Evolutionary conservation across 1,140 invertebrate genomes (phyloP).

Genomic region (Platyscapa corneri): DNA sequence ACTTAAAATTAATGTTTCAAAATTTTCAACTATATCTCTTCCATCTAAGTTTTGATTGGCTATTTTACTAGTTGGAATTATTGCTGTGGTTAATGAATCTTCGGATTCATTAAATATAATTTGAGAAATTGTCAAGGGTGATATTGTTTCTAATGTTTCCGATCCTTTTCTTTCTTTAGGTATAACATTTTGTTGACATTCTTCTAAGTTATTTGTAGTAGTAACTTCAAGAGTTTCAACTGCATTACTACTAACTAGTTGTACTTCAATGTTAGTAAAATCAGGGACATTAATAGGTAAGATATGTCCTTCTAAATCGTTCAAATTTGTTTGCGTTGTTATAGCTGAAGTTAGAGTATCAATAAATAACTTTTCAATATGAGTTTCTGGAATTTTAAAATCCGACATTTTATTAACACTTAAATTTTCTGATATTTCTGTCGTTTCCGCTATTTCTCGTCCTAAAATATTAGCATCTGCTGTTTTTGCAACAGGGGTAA

Average conservation of each 20-base stretch:
- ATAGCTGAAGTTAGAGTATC: constrained; percentile 43
- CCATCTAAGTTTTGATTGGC: constrained; percentile 52
- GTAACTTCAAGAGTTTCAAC: constrained; percentile 58
- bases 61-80: constrained; percentile 46
- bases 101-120: constrained; percentile 57
- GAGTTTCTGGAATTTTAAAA: constrained; percentile 41
- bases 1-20: constrained; percentile 48
- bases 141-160: constrained; percentile 49
- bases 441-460: constrained; percentile 59
- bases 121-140: constrained; percentile 55
- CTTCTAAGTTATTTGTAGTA: constrained; percentile 53
- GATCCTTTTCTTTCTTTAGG: constrained; percentile 42
- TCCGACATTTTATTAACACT: constrained; percentile 51
- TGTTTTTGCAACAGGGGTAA: constrained; percentile 52
- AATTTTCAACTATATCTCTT: constrained; percentile 55
- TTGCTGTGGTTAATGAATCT: constrained; percentile 25
- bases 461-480: constrained; percentile 55
- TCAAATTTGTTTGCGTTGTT: constrained; percentile 1
- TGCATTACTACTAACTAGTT: constrained; percentile 41
- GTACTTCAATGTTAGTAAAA: not conserved
- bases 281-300: not conserved
- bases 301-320: constrained; percentile 8
- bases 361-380: constrained; percentile 33
- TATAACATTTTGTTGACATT: constrained; percentile 50
- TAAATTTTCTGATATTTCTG: constrained; percentile 55